Base-by-base conservation (phyloP, 2,888 invertebrate species). In the Callyntrura sp. region DNA sequence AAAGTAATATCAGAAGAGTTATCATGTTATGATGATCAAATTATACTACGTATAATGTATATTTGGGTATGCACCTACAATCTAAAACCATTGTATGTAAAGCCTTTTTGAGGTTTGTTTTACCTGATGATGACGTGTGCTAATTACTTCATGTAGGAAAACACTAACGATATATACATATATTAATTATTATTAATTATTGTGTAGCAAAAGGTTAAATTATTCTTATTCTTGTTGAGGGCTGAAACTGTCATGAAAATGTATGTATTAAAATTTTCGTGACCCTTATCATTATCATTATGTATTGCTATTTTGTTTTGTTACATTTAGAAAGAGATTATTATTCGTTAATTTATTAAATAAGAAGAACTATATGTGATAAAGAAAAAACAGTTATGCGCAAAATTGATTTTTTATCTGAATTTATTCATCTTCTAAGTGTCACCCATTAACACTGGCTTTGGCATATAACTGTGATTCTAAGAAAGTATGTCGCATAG, bases 401-500 rank as follows among this genome's bases (percentile, higher is more conserved):
- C 25, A 51, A 51, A 25, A 12, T 73, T 45, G 14, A 76, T 9
- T 9, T 76, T 57, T 9, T 9, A 51, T 57, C 45, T 55, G 25
- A 43, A n/a, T 14, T 62, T 20, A 43, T 25, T 65, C 43, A 45
- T 62, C 14, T 28, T 17, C 28, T 65, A 2, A 35, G 6, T 35
- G 35, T 70, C 48, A 88, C 11, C 57, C 60, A 48, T 25, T 20
- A 0, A 65, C 70, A 48, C 55, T 51, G 11, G 65, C 81, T 60
- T 17, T 81, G n/a, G 85, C 81, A 76, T 90, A 90, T 17, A 93
- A 87, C 81, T 89, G 84, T 28, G 91, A 90, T 65, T 92, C 91
- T 70, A 94, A 82, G 85, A 95, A 96, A 70, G 95, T 95, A 23
- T 94, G 93, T 94, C 95, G 95, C 35, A 95, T 95, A 8, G 94